A percentile compares a stretch with the other conserved stretches of the same genome.
Conservation (phyloP, 1,140 invertebrate genomes). For the Medauroidea extradentata region DNA sequence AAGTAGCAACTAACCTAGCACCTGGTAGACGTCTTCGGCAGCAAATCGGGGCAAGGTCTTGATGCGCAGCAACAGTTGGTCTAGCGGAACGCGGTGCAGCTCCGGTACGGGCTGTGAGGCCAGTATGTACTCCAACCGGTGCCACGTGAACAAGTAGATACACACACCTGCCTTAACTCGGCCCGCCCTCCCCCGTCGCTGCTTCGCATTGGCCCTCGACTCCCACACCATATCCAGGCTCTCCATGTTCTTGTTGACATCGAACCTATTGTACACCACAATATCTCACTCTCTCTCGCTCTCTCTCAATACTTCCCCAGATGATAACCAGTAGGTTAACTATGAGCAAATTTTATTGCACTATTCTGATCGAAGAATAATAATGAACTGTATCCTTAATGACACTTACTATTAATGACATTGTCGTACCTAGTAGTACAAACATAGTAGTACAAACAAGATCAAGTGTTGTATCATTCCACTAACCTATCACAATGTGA, state of each 20-base stretch:
- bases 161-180: constrained; percentile 81
- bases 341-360: not conserved
- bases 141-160: constrained; percentile 74
- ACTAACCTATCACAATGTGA: too few species aligned
- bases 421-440: too few species aligned
- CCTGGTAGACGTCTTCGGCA: constrained; percentile 59
- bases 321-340: not conserved
- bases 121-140: constrained; percentile 58
- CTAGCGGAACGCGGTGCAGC: constrained; percentile 77
- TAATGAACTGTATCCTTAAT: too few species aligned
- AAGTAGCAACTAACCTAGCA: constrained; percentile 53
- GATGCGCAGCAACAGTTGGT: constrained; percentile 82
- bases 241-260: constrained; percentile 80
- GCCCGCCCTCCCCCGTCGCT: constrained; percentile 81
- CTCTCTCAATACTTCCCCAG: not conserved
- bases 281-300: too few species aligned
- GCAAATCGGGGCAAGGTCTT: constrained; percentile 73
- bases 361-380: too few species aligned
- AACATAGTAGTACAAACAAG: too few species aligned
- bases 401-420: too few species aligned
- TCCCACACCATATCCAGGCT: constrained; percentile 75
- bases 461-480: too few species aligned
- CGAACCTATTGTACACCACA: constrained; percentile 58
- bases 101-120: constrained; percentile 72
- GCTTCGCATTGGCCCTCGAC: constrained; percentile 72